Evolutionary conservation across 2,113 vertebrate genomes (phyloP), one percentile per base, ranked within the genome.

Genomic region (Bufo bufo): DNA sequence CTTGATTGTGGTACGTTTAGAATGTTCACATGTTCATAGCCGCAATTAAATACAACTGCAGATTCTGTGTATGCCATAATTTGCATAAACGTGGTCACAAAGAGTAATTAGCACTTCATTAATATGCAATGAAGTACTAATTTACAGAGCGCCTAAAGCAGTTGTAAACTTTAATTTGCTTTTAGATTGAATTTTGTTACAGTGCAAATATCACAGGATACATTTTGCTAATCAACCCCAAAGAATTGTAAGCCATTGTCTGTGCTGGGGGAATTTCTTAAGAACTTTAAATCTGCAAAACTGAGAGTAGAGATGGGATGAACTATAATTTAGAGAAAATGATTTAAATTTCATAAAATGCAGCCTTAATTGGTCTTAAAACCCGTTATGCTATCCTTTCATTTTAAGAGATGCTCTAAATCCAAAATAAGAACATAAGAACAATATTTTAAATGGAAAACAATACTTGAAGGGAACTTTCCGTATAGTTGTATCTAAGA

Each of bases 81-180:
- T 95, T 94, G 89, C 92, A 93, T 94, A 94, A 91, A 93, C 94
- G 93, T 93, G 93, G 89, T 92, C 90, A 92, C 90, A 94, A 94
- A 92, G 90, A 94, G 71, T 95, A 94, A 94, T 92, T 88, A 88
- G 87, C 80, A 84, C 69, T 82, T 93, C 84, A 95, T 95, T 95
- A 95, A 95, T 95, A 95, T 93, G 94, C 91, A 93, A 92, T 93
- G 90, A 93, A 93, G 86, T 90, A 80, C 90, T 93, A 94, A 94
- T 94, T 93, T 93, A 88, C 91, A 89, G 80, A 93, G 89, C 91
- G 90, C 91, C 91, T 94, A 85, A 66, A 92, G 92, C 58, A 9
- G 91, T 91, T 93, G 93, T 93, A 94, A 94, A 93, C 91, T 94
- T 93, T 90, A 85, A 94, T 95, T 94, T 94, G 87, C 91, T 92